Evolutionary conservation across 2,113 vertebrate genomes (phyloP).

Genomic region (Gasterosteus aculeatus): DNA sequence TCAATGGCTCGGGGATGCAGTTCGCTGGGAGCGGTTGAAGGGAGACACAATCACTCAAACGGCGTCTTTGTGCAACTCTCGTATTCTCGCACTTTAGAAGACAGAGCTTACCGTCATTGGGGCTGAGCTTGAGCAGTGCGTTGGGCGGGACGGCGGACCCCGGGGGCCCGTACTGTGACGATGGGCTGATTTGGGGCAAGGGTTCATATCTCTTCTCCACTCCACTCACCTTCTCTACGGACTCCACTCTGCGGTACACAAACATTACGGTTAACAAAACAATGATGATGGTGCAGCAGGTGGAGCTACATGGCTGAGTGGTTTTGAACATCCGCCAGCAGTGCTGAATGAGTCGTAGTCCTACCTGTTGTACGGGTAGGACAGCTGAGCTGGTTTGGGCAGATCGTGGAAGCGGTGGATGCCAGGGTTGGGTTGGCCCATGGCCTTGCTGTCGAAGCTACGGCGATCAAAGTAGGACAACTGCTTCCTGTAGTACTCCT

Average conservation of each 20-base stretch:
- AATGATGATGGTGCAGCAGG: not conserved
- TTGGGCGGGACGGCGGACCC: slow-evolving; percentile 81
- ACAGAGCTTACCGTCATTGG: slow-evolving; percentile 85
- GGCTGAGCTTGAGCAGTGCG: slow-evolving; percentile 86
- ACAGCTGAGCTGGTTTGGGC: slow-evolving; percentile 86
- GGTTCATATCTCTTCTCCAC: slow-evolving; percentile 91
- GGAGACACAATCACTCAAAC: not conserved
- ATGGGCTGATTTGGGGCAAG: slow-evolving; percentile 82
- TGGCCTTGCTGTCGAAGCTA: slow-evolving; percentile 91
- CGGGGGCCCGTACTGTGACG: slow-evolving; percentile 86
- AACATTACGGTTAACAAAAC: not conserved
- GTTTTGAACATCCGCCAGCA: not conserved
- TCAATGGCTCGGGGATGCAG: slow-evolving; percentile 83
- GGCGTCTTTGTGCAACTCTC: not conserved
- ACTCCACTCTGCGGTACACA: slow-evolving; percentile 82
- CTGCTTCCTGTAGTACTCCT: slow-evolving; percentile 97
- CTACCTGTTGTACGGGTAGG: slow-evolving; percentile 90
- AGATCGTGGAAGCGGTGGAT: slow-evolving; percentile 88
- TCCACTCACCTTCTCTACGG: slow-evolving; percentile 85
- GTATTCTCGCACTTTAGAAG: not conserved
- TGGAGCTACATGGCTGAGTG: not conserved
- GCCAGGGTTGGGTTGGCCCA: slow-evolving; percentile 79
- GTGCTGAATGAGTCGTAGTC: too few relatives aligned
- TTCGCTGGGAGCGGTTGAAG: slow-evolving; percentile 81
- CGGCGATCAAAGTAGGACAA: slow-evolving; percentile 95